Percentiles rank a stretch among this genome's conserved stretches.
Conservation (phyloP, 2,113 vertebrate species). For the Nothobranchius furzeri region DNA sequence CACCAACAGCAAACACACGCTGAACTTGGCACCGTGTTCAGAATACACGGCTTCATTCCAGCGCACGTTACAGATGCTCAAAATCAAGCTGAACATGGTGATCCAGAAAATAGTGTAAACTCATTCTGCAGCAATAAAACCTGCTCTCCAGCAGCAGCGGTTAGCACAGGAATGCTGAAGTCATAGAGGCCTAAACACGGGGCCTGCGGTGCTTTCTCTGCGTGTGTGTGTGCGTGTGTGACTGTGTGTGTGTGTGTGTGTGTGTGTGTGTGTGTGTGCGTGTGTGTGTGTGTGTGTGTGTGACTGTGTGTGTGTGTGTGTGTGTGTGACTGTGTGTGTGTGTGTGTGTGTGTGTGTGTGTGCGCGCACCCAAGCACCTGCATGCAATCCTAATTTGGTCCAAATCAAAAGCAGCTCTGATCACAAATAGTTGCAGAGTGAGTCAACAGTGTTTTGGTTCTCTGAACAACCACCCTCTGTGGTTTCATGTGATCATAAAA, state of each 20-base stretch:
- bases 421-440: slow-evolving; percentile 65
- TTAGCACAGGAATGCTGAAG: slow-evolving; percentile 34
- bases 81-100: slow-evolving; percentile 1
- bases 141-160: slow-evolving; percentile 29
- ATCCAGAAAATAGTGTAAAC: slow-evolving; percentile 20
- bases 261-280: not conserved
- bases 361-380: slow-evolving; percentile 21
- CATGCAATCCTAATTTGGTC: slow-evolving; percentile 40
- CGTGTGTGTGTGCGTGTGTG: not conserved
- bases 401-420: slow-evolving; percentile 67
- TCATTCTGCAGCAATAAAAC: slow-evolving; percentile 18
- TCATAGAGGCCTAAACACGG: slow-evolving; percentile 16
- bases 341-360: not conserved
- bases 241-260: not conserved
- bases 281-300: not conserved
- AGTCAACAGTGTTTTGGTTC: slow-evolving; percentile 50
- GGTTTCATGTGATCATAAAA: slow-evolving; percentile 60
- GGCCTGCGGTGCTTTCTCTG: slow-evolving; percentile 1
- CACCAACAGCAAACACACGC: not conserved
- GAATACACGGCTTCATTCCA: not conserved
- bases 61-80: slow-evolving; percentile 1
- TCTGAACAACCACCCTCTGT: slow-evolving; percentile 44
- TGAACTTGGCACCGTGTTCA: slow-evolving; percentile 1
- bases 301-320: not conserved
- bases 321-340: too few relatives aligned